phyloP scores from a whole-genome alignment of 1,140 invertebrate species.

The Zaprionus nigranus region DNA sequence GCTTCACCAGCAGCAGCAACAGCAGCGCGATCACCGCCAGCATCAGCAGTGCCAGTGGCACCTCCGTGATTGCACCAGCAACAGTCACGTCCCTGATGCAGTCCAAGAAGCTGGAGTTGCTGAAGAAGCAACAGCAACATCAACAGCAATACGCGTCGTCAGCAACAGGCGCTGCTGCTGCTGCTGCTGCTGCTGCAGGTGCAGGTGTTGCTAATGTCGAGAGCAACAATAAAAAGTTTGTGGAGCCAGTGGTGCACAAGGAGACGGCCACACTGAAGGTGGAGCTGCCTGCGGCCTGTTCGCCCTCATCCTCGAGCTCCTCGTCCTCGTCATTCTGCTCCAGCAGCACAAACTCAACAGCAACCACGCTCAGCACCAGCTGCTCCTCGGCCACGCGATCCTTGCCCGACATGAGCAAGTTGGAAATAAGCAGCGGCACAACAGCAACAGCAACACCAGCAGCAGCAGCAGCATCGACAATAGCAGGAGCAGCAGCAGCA shows the following conservation, averaged over 20 bases:
- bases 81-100: not conserved
- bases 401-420: conserved; percentile 79
- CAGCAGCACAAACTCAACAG: conserved; percentile 48
- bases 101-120: conserved; percentile 40
- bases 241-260: conserved; percentile 60
- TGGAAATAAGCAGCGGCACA: conserved; percentile 72
- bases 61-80: conserved; percentile 64
- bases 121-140: conserved; percentile 50
- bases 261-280: conserved; percentile 68
- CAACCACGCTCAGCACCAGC: conserved; percentile 38
- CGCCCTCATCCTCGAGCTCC: conserved; percentile 66
- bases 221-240: conserved; percentile 56
- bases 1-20: conserved; percentile 43
- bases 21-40: not conserved
- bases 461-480: not conserved
- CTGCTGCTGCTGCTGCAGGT: too few species aligned
- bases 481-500: conserved; percentile 30
- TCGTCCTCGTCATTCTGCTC: conserved; percentile 70
- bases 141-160: conserved; percentile 34
- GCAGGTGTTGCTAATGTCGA: too few species aligned
- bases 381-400: conserved; percentile 70
- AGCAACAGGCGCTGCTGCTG: conserved; percentile 12
- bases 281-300: conserved; percentile 76
- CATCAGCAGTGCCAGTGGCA: conserved; percentile 39
- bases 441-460: not conserved